Evolutionary conservation across 2,888 invertebrate genomes (phyloP).

Genomic region (Chaitophorus viminalis): DNA sequence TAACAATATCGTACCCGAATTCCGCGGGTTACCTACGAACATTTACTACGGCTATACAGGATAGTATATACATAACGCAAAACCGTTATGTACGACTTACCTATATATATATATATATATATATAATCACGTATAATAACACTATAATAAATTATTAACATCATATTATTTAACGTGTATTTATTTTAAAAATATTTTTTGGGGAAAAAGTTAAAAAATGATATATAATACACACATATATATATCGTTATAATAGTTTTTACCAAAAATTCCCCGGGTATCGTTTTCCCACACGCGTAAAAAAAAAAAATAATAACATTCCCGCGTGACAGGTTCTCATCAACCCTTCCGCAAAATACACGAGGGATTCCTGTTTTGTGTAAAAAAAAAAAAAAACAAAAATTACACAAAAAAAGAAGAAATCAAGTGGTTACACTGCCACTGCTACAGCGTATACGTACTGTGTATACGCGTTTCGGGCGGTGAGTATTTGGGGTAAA

Average conservation of each 20-base stretch:
- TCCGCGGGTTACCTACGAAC: neutral
- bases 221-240: too few species aligned
- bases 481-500: slow-evolving; percentile 40
- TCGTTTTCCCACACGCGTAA: slow-evolving; percentile 40
- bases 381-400: slow-evolving; percentile 20
- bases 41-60: neutral
- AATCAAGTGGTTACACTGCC: slow-evolving; percentile 52
- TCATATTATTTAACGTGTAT: too few species aligned
- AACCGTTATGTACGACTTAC: neutral
- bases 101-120: too few species aligned
- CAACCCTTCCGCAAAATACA: slow-evolving; percentile 55
- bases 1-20: slow-evolving; percentile 24
- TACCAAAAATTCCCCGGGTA: slow-evolving; percentile 22
- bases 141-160: too few species aligned
- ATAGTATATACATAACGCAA: neutral
- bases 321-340: slow-evolving; percentile 54
- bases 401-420: neutral
- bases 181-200: neutral
- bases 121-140: too few species aligned
- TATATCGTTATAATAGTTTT: slow-evolving; percentile 20
- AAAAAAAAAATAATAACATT: slow-evolving; percentile 32
- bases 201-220: neutral
- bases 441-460: neutral
- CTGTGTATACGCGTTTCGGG: neutral
- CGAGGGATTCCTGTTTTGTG: slow-evolving; percentile 55